Evolutionary conservation across 2,797 vertebrate genomes (phyloP).

Genomic region (Spizella passerina): DNA sequence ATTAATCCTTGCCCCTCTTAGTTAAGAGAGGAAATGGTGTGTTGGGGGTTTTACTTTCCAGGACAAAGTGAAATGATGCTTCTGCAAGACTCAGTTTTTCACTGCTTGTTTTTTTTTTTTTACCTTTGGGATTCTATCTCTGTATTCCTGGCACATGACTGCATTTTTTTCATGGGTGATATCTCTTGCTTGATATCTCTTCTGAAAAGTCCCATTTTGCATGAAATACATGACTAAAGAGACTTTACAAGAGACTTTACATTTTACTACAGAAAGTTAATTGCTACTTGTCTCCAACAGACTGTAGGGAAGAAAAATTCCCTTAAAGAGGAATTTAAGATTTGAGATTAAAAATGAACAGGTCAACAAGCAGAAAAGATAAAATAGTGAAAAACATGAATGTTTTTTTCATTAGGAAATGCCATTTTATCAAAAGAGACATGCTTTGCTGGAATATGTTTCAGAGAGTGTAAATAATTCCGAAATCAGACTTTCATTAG

Average conservation of each 20-base stretch:
- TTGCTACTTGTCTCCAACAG: not conserved
- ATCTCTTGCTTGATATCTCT: not conserved
- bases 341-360: not conserved
- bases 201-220: conserved; percentile 16
- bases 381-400: not conserved
- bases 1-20: conserved; percentile 43
- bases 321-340: not conserved
- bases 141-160: not conserved
- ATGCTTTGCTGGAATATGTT: not conserved
- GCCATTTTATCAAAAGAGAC: not conserved
- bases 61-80: not conserved
- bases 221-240: not conserved
- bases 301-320: not conserved
- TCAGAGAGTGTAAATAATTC: not conserved
- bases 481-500: not conserved
- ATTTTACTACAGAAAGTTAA: conserved; percentile 24
- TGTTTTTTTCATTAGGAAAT: not conserved
- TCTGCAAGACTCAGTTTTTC: not conserved
- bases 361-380: not conserved
- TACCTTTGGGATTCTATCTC: not conserved
- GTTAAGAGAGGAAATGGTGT: conserved; percentile 39
- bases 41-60: conserved; percentile 47
- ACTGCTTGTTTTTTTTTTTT: not conserved
- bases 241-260: not conserved
- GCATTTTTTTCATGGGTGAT: not conserved